Conservation (phyloP, 2,888 invertebrate species). For the Cataglyphis cursor region DNA sequence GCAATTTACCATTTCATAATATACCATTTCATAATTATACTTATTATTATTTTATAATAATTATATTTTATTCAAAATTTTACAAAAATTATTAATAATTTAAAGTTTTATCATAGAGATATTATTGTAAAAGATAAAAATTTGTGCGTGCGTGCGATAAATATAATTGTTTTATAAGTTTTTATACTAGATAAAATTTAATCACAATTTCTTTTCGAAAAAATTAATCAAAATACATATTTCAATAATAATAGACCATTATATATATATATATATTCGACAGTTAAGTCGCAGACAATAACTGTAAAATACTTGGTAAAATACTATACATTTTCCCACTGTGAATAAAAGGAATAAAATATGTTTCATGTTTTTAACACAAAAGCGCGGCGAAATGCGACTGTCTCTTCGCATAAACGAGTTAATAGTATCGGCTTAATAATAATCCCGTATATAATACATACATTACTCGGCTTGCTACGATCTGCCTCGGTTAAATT, state of each 20-base stretch:
- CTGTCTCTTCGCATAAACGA: slow-evolving; percentile 29
- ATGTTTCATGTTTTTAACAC: background rate
- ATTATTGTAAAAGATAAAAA: background rate
- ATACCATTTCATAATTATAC: background rate
- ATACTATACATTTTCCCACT: background rate
- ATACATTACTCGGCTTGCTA: background rate
- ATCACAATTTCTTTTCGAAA: background rate
- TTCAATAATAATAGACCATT: background rate
- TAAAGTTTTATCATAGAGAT: background rate
- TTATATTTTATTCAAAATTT: background rate
- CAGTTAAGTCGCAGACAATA: background rate
- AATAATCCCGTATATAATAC: background rate
- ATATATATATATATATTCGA: background rate
- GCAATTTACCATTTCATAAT: background rate
- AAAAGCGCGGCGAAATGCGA: background rate
- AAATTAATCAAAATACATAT: background rate
- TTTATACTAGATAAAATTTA: background rate
- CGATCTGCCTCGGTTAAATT: slow-evolving; percentile 38
- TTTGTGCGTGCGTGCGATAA: background rate
- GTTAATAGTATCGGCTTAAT: slow-evolving; percentile 40
- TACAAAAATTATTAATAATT: background rate
- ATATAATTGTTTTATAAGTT: background rate
- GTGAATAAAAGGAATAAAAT: background rate
- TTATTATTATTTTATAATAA: background rate
- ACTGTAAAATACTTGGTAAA: background rate